phyloP scores from a whole-genome alignment of 1,140 invertebrate genomes.

The Drosophila grimshawi region DNA sequence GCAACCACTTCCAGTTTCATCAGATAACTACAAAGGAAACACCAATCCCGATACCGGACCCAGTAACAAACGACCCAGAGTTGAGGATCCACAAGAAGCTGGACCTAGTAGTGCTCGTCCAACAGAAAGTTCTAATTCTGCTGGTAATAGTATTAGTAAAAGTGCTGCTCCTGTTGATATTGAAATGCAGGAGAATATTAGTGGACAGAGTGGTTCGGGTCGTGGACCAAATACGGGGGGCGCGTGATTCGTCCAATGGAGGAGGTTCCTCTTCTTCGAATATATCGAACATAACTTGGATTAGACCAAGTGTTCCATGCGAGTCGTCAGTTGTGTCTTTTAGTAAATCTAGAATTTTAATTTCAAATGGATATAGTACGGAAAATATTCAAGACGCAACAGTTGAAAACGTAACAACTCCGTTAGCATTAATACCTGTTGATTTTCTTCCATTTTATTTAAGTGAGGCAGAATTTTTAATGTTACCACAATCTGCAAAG shows the following conservation, averaged over 20 bases:
- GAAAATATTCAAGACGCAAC: neutral
- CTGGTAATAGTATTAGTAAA: conserved; percentile 15
- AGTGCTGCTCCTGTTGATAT: no score
- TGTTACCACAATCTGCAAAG: neutral
- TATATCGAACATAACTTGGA: neutral
- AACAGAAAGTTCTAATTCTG: conserved; percentile 29
- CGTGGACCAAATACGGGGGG: conserved; percentile 33
- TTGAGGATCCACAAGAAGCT: no score
- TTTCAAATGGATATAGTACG: neutral
- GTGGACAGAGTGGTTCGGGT: conserved; percentile 35
- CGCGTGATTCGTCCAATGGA: conserved; percentile 2
- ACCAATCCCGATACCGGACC: conserved; percentile 15
- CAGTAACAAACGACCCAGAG: conserved; percentile 9
- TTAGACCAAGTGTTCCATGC: neutral
- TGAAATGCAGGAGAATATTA: conserved; percentile 22
- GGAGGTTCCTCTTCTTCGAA: neutral
- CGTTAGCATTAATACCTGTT: neutral
- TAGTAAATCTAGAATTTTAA: neutral
- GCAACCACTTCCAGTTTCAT: no score
- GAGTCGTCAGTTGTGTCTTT: neutral
- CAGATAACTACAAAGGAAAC: no score
- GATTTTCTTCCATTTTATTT: conserved; percentile 4
- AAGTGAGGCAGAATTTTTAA: neutral
- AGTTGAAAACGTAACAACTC: neutral
- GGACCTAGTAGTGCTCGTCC: no score